Evolutionary conservation across 2,888 invertebrate species (phyloP).

Genomic region (Tromatobia lineatoria): DNA sequence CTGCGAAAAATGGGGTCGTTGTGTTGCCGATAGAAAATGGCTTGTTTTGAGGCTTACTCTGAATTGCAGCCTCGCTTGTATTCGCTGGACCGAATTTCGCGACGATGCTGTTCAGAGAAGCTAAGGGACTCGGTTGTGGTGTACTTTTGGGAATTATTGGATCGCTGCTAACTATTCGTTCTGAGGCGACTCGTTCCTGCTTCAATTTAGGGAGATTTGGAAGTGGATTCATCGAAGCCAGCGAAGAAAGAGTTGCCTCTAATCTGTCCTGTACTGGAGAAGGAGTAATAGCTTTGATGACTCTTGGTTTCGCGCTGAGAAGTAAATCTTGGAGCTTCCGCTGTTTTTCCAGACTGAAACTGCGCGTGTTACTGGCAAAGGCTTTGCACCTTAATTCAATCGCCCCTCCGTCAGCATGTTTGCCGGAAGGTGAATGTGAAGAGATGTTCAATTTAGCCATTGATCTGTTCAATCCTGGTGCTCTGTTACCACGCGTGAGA

Average conservation of each 20-base stretch:
- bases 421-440: slow-evolving; percentile 62
- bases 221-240: slow-evolving; percentile 73
- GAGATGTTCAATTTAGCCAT: slow-evolving; percentile 78
- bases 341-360: slow-evolving; percentile 79
- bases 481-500: slow-evolving; percentile 70
- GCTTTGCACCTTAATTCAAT: slow-evolving; percentile 80
- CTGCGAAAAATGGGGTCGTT: slow-evolving; percentile 53
- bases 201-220: slow-evolving; percentile 69
- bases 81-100: slow-evolving; percentile 77
- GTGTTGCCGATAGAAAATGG: slow-evolving; percentile 46
- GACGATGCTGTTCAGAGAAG: slow-evolving; percentile 82
- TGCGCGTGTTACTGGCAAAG: slow-evolving; percentile 78
- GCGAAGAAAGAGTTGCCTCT: slow-evolving; percentile 80
- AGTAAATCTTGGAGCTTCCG: slow-evolving; percentile 78
- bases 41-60: slow-evolving; percentile 65
- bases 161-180: slow-evolving; percentile 51
- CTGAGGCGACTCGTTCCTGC: slow-evolving; percentile 54
- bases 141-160: slow-evolving; percentile 47
- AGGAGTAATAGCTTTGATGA: slow-evolving; percentile 79
- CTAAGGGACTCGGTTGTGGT: slow-evolving; percentile 77
- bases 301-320: slow-evolving; percentile 74
- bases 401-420: slow-evolving; percentile 73
- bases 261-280: slow-evolving; percentile 81
- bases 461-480: slow-evolving; percentile 76
- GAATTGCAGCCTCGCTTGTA: slow-evolving; percentile 40